Conservation (phyloP, 2,797 vertebrate species). For the Echiichthys vipera region DNA sequence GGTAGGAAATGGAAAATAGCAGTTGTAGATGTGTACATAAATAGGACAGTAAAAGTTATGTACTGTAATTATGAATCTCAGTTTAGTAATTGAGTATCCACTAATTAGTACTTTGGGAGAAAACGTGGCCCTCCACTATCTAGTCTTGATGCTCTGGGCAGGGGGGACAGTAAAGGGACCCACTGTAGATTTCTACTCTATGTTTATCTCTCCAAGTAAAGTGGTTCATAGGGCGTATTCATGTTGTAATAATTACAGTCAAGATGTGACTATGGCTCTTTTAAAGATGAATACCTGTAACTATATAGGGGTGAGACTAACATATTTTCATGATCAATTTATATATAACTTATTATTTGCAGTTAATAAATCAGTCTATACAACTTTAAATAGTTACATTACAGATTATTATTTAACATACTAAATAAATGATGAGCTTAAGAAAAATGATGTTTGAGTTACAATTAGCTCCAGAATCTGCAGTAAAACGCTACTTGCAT, state of each 20-base stretch:
- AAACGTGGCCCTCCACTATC: background rate
- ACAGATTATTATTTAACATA: background rate
- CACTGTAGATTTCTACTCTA: background rate
- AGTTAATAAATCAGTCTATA: background rate
- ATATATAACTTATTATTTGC: background rate
- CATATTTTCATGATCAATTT: background rate
- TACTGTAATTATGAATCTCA: background rate
- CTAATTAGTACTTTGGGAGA: background rate
- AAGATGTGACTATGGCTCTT: background rate
- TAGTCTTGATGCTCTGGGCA: background rate
- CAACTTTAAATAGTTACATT: background rate
- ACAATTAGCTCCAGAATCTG: too few species aligned
- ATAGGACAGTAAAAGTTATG: background rate
- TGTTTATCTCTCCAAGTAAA: background rate
- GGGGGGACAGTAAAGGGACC: background rate
- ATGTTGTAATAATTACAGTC: background rate
- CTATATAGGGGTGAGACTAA: background rate
- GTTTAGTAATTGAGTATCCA: background rate
- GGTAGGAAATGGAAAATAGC: slow-evolving; percentile 69
- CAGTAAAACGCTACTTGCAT: too few species aligned
- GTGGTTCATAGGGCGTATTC: background rate
- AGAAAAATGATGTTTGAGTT: too few species aligned
- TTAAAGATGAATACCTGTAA: background rate
- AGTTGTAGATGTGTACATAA: background rate
- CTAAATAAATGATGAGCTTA: background rate